phyloP scores from a whole-genome alignment of 2,888 invertebrate genomes.

The Thereva unica region DNA sequence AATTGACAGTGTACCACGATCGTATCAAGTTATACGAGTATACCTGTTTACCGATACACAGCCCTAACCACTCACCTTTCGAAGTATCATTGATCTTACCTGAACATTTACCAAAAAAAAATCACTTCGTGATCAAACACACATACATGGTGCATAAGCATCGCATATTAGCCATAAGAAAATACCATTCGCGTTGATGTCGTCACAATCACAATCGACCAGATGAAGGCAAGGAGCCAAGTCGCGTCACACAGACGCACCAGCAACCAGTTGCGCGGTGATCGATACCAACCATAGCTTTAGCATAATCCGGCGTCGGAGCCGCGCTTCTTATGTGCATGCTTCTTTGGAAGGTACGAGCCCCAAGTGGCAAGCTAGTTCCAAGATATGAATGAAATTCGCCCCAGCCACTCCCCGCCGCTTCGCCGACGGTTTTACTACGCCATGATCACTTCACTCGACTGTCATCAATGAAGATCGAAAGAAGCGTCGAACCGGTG shows the following conservation, averaged over 20 bases:
- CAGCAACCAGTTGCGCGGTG: not conserved
- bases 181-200: not conserved
- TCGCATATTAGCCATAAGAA: not conserved
- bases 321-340: not conserved
- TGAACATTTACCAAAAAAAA: constrained; percentile 12
- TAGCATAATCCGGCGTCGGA: constrained; percentile 10
- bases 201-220: constrained; percentile 14
- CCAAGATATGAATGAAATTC: constrained; percentile 34
- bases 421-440: constrained; percentile 14
- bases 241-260: not conserved
- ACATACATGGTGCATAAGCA: not conserved
- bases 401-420: constrained; percentile 15
- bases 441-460: constrained; percentile 27
- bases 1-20: constrained; percentile 24
- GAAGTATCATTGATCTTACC: constrained; percentile 31
- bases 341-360: constrained; percentile 26
- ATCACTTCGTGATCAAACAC: constrained; percentile 26
- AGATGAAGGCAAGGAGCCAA: constrained; percentile 7
- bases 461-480: constrained; percentile 25
- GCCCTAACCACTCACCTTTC: constrained; percentile 29
- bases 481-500: constrained; percentile 6
- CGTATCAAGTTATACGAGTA: constrained; percentile 13
- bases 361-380: constrained; percentile 12
- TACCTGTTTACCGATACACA: constrained; percentile 26
- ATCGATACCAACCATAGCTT: constrained; percentile 9